These are phyloP conservation scores for Drosophila pachea DNA, from an alignment of 1,140 invertebrate genomes.

Conservation along the genomic window DNA sequence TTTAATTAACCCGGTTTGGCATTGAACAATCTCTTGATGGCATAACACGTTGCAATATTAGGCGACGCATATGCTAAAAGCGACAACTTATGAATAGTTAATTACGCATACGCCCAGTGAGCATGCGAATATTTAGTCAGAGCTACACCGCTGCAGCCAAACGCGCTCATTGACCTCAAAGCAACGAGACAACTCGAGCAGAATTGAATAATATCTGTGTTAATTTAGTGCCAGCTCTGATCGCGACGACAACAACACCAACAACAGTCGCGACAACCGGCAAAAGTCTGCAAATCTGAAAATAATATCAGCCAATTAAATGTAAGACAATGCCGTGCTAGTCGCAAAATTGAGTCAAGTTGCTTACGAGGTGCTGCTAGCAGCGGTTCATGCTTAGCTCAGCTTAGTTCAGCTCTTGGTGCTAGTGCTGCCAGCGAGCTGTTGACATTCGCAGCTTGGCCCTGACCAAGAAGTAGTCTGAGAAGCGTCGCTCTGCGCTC, in stretches of 20 bases:
- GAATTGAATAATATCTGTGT: constrained; percentile 68
- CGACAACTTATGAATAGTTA: constrained; percentile 59
- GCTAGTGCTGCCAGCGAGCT: constrained; percentile 30
- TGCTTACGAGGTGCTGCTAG: constrained; percentile 17
- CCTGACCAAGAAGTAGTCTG: constrained; percentile 72
- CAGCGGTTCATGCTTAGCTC: constrained; percentile 29
- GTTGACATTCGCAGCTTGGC: constrained; percentile 73
- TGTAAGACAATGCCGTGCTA: constrained; percentile 43
- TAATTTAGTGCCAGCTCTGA: constrained; percentile 36
- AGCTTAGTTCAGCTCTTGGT: constrained; percentile 8
- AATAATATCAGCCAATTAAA: constrained; percentile 66
- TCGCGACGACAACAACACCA: constrained; percentile 11
- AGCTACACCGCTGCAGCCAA: constrained; percentile 20
- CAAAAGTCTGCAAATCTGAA: constrained; percentile 58
- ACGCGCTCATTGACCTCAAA: constrained; percentile 59
- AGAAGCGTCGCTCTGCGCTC: constrained; percentile 32
- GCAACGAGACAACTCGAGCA: constrained; percentile 22
- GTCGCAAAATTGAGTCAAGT: constrained; percentile 40
- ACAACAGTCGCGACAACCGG: constrained; percentile 26
- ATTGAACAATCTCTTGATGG: constrained; percentile 31
- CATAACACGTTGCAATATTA: constrained; percentile 26
- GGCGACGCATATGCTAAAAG: constrained; percentile 1
- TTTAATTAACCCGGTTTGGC: constrained; percentile 24
- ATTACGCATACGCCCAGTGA: constrained; percentile 67
- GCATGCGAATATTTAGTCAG: constrained; percentile 59